phyloP scores from a whole-genome alignment of 2,888 invertebrate genomes.

The Geophilus truncorum region DNA sequence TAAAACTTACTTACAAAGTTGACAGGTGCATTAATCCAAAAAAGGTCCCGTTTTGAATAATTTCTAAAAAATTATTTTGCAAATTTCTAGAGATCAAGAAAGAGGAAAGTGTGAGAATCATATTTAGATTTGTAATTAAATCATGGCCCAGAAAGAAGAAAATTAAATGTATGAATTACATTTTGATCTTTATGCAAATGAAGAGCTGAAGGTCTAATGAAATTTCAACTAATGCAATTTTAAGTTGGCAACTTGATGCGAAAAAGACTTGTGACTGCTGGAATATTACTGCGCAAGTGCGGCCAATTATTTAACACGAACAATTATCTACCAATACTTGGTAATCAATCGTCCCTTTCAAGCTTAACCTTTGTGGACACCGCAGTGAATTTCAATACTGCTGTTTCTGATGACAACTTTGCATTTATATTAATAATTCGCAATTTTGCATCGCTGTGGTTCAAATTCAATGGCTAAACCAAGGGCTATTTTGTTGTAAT shows the following conservation, averaged over 20 bases:
- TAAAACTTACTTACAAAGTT: conserved; percentile 47
- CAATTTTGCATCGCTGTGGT: too few relatives aligned
- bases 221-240: background rate
- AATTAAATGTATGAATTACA: background rate
- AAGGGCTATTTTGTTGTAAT: background rate
- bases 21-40: conserved; percentile 44
- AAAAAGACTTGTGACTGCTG: too few relatives aligned
- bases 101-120: background rate
- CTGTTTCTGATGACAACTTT: too few relatives aligned
- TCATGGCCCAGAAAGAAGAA: background rate
- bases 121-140: background rate
- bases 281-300: too few relatives aligned
- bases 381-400: too few relatives aligned
- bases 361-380: too few relatives aligned
- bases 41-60: conserved; percentile 44
- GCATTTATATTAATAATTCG: too few relatives aligned
- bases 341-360: too few relatives aligned
- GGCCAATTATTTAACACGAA: too few relatives aligned
- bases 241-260: too few relatives aligned
- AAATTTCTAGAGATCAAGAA: conserved; percentile 39
- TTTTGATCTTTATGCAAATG: background rate
- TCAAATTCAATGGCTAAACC: too few relatives aligned
- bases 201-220: background rate
- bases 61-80: conserved; percentile 46
- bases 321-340: too few relatives aligned